Evolutionary conservation across 2,797 vertebrate genomes (phyloP), one percentile per base, ranked within the genome.

Genomic region (Strix occidentalis): DNA sequence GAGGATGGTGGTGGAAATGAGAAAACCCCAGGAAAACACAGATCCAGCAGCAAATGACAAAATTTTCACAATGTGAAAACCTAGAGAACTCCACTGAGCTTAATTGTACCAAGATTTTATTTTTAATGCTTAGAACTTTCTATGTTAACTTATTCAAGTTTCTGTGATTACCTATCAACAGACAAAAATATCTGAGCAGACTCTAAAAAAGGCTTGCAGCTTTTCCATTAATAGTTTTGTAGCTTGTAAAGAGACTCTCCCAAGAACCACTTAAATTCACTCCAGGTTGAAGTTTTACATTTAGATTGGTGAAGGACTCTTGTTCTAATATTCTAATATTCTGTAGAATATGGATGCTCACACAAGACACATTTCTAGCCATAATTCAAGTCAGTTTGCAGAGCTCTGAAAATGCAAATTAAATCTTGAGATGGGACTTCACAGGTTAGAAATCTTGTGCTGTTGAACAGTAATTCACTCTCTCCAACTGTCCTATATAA

Each of bases 331-430:
- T 43, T 43, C 43, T 43, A 43, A 43, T 45, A 45, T 18, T 45
- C 43, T 3, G 60, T 1, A 56, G 39, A 88, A 58, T 13, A 65
- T 9, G 14, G 60, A 57, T 74, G 51, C 28, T 81, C 61, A 82
- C 25, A 48, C 10, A 63, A 64, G 35, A 37, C 13, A 65, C 19
- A 28, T 64, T 90, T 50, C 60, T 25, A 82, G 16, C 2, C 58
- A 8, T 63, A 86, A 70, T 72, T 65, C n/a, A 69, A 69, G 19
- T 51, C 56, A 64, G 11, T 45, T 85, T 61, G 64, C 26, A 77
- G 64, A 83, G 53, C n/a, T 76, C 54, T 72, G 21, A 76, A 94
- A 80, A 90, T 20, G 21, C 64, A 86, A 76, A 74, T 94, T 76
- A 60, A 46, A 51, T 76, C 68, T 76, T 79, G 28, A 92, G 20